Conservation (phyloP, 2,888 invertebrate species). For the Idaea straminata region DNA sequence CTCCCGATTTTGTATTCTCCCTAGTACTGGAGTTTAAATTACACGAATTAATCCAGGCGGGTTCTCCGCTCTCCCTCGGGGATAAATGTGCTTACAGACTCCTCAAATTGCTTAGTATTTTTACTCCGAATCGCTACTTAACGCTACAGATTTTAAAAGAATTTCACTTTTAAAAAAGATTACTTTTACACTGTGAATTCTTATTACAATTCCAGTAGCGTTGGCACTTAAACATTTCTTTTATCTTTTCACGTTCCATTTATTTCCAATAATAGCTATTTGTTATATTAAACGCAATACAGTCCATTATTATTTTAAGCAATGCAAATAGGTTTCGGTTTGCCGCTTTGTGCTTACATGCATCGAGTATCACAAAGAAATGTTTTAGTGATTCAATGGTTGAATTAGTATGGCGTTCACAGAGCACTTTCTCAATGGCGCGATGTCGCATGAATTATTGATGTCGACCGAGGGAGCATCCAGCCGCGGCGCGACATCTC, state of each 20-base stretch:
- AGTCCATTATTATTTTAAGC: constrained; percentile 8
- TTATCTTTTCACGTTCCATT: neutral
- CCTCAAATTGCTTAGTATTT: constrained; percentile 38
- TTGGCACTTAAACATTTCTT: neutral
- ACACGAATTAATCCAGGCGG: constrained; percentile 68
- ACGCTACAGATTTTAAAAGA: neutral
- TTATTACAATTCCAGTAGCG: neutral
- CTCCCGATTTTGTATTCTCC: constrained; percentile 59
- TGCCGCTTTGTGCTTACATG: constrained; percentile 23
- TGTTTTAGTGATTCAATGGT: constrained; percentile 61
- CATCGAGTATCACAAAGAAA: constrained; percentile 42
- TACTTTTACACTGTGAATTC: neutral
- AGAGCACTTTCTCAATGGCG: constrained; percentile 77
- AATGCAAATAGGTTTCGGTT: constrained; percentile 24
- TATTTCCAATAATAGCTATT: neutral
- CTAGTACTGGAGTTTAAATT: constrained; percentile 70
- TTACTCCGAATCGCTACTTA: constrained; percentile 15
- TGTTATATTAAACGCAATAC: neutral
- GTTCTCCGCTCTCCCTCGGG: constrained; percentile 43
- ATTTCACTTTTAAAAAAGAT: neutral
- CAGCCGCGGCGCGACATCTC: constrained; percentile 48
- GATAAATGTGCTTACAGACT: constrained; percentile 49
- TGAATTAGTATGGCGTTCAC: constrained; percentile 76
- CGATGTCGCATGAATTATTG: constrained; percentile 75
- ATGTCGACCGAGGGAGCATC: constrained; percentile 49